Conservation (phyloP, 2,113 vertebrate genomes). For the Passer montanus region DNA sequence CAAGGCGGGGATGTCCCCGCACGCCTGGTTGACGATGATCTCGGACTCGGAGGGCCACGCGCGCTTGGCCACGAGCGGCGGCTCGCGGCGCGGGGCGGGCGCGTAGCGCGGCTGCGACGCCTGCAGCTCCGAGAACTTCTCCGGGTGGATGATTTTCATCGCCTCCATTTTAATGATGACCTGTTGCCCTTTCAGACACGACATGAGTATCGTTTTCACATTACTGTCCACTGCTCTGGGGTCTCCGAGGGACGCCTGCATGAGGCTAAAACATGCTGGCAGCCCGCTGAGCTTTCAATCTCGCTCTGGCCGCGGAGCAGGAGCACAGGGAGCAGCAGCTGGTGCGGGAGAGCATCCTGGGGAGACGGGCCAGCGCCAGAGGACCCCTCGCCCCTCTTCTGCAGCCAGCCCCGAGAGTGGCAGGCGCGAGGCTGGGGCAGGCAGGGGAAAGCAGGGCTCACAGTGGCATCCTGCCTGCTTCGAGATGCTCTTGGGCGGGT, state of each 20-base stretch:
- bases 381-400: conserved; percentile 28
- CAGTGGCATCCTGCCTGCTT: neutral
- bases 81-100: conserved; percentile 81
- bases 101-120: conserved; percentile 68
- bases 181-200: conserved; percentile 95
- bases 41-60: conserved; percentile 90
- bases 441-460: neutral
- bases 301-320: neutral
- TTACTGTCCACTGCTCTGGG: conserved; percentile 71
- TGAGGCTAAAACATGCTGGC: conserved; percentile 66
- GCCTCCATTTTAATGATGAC: conserved; percentile 98
- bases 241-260: conserved; percentile 75
- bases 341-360: conserved; percentile 38
- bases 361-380: neutral
- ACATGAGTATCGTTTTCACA: conserved; percentile 86
- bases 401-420: neutral
- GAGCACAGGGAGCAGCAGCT: neutral
- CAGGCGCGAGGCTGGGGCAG: rapidly evolving
- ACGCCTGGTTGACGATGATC: conserved; percentile 97
- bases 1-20: conserved; percentile 72
- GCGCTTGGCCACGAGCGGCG: conserved; percentile 82
- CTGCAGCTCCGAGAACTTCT: conserved; percentile 89
- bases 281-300: conserved; percentile 57
- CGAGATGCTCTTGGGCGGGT: neutral
- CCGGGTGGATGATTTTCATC: conserved; percentile 96